Evolutionary conservation across 2,888 invertebrate genomes (phyloP).

Genomic region (Pterostichus niger): DNA sequence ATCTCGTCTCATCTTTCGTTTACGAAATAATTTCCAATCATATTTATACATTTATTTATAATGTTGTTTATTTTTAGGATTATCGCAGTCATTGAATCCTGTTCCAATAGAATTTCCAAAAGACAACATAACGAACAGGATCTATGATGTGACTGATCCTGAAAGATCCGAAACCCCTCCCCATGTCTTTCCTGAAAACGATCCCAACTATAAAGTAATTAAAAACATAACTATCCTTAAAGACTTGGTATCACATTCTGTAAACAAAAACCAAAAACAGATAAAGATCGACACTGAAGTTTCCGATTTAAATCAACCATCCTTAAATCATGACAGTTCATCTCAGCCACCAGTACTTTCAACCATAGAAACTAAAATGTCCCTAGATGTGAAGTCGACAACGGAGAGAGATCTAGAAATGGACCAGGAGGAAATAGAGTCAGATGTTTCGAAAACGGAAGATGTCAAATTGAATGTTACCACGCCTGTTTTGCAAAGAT

Average conservation of each 20-base stretch:
- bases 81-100: background rate
- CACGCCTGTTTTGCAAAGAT: background rate
- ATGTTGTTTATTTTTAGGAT: conserved; percentile 1
- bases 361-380: background rate
- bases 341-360: background rate
- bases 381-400: background rate
- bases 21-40: too few relatives aligned
- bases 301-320: conserved; percentile 76
- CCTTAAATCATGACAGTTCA: background rate
- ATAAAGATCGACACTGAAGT: conserved; percentile 74
- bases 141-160: conserved; percentile 77
- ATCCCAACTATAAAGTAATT: conserved; percentile 63
- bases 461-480: conserved; percentile 17
- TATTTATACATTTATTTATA: background rate
- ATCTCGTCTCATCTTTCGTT: too few relatives aligned
- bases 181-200: conserved; percentile 67
- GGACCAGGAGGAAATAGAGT: conserved; percentile 68
- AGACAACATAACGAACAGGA: conserved; percentile 79
- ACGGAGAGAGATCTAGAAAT: conserved; percentile 61
- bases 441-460: conserved; percentile 56
- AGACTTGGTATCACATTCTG: conserved; percentile 11
- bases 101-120: conserved; percentile 72
- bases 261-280: conserved; percentile 38
- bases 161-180: conserved; percentile 50
- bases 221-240: conserved; percentile 65